Conservation (phyloP, 2,113 vertebrate species). For the Anoura caudifer region DNA sequence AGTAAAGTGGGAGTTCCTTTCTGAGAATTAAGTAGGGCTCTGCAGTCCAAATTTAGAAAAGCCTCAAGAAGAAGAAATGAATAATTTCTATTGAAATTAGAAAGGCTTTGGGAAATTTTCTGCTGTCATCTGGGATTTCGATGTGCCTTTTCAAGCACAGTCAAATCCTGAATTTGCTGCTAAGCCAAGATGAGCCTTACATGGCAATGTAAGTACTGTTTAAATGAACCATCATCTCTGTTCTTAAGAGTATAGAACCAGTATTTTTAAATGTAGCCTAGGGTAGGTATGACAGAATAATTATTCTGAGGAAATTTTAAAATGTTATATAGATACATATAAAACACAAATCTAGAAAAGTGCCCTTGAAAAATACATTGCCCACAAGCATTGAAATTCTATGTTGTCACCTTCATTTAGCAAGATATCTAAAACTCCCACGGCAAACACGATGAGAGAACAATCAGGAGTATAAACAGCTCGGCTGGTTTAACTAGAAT, state of each 20-base stretch:
- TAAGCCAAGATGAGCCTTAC: neutral
- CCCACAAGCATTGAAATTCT: slow-evolving; percentile 14
- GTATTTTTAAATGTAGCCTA: neutral
- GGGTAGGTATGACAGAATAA: neutral
- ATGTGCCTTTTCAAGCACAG: neutral
- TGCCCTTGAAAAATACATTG: slow-evolving; percentile 3
- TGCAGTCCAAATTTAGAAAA: slow-evolving; percentile 28
- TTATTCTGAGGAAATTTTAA: slow-evolving; percentile 29
- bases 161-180: neutral
- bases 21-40: slow-evolving; percentile 31
- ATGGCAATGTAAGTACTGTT: neutral
- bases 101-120: slow-evolving; percentile 35
- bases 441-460: neutral
- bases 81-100: slow-evolving; percentile 41
- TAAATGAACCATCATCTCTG: neutral
- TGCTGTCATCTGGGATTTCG: slow-evolving; percentile 8
- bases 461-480: neutral
- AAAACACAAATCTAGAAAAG: slow-evolving; percentile 5
- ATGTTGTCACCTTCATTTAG: slow-evolving; percentile 12
- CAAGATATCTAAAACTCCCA: neutral
- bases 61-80: neutral
- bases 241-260: neutral
- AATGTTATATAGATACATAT: neutral
- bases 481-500: neutral
- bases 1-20: slow-evolving; percentile 39